Evolutionary conservation across 2,797 vertebrate species (phyloP).

Genomic region (Euthynnus affinis): DNA sequence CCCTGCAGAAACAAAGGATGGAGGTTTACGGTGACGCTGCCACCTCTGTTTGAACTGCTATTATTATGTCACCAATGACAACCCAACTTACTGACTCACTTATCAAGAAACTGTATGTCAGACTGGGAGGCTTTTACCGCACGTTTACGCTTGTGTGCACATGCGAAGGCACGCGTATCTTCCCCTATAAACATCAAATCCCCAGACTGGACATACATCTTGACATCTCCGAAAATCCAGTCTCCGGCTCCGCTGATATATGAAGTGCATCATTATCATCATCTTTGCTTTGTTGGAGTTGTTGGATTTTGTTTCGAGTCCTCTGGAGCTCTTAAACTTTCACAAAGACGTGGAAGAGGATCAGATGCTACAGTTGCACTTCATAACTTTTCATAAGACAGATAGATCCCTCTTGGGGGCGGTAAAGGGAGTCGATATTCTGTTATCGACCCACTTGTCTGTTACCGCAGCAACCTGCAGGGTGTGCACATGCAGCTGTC

Average conservation of each 20-base stretch:
- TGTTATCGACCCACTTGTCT: slow-evolving; percentile 68
- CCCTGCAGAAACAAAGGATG: slow-evolving; percentile 15
- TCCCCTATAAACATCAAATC: slow-evolving; percentile 34
- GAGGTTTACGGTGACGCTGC: not conserved
- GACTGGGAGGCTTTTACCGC: slow-evolving; percentile 35
- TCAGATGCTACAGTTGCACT: slow-evolving; percentile 20
- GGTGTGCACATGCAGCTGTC: slow-evolving; percentile 59
- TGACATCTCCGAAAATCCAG: not conserved
- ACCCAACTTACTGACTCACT: slow-evolving; percentile 17
- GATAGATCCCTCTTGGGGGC: slow-evolving; percentile 42
- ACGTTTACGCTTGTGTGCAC: slow-evolving; percentile 41
- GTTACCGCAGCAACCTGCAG: slow-evolving; percentile 68
- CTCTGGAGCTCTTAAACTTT: slow-evolving; percentile 37
- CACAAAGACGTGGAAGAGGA: slow-evolving; percentile 37
- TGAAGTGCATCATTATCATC: slow-evolving; percentile 16
- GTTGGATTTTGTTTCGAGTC: slow-evolving; percentile 30
- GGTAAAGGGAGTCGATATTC: slow-evolving; percentile 62
- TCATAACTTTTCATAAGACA: slow-evolving; percentile 51
- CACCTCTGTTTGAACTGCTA: slow-evolving; percentile 7
- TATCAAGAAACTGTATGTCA: slow-evolving; percentile 13
- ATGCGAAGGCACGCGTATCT: slow-evolving; percentile 32
- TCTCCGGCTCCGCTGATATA: not conserved
- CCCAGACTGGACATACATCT: not conserved
- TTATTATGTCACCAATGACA: slow-evolving; percentile 3
- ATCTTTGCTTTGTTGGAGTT: slow-evolving; percentile 11